Conservation (phyloP, 2,888 invertebrate species). For the Atethmia centrago region DNA sequence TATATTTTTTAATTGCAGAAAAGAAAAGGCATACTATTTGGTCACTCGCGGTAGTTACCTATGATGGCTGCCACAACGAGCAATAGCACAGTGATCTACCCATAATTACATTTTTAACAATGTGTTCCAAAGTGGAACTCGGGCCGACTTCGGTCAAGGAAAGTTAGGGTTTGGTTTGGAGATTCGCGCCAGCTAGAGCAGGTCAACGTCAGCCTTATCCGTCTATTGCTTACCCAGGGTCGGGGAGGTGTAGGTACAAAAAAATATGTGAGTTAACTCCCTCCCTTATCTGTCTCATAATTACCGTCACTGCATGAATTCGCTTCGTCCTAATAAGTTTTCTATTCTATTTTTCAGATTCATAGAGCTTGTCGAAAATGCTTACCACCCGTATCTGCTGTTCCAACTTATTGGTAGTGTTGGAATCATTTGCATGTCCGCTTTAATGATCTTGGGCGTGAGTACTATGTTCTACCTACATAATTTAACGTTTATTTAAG, state of each 20-base stretch:
- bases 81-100: too few species aligned
- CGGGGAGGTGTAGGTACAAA: too few species aligned
- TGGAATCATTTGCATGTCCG: constrained; percentile 87
- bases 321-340: background rate
- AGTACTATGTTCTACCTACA: constrained; percentile 57
- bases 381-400: constrained; percentile 87
- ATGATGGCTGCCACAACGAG: too few species aligned
- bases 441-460: constrained; percentile 81
- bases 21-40: too few species aligned
- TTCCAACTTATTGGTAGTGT: constrained; percentile 89
- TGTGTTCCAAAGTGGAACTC: too few species aligned
- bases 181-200: too few species aligned
- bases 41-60: background rate
- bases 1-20: too few species aligned
- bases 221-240: too few species aligned
- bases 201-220: too few species aligned
- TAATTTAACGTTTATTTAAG: background rate
- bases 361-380: constrained; percentile 82
- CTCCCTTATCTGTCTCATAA: background rate
- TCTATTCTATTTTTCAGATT: constrained; percentile 77
- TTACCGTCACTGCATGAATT: background rate
- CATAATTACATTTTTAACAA: too few species aligned
- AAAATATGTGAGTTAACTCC: background rate
- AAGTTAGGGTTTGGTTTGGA: too few species aligned
- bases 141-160: background rate